Evolutionary conservation across 2,888 invertebrate genomes (phyloP).

Genomic region (Odontomyia ornata): DNA sequence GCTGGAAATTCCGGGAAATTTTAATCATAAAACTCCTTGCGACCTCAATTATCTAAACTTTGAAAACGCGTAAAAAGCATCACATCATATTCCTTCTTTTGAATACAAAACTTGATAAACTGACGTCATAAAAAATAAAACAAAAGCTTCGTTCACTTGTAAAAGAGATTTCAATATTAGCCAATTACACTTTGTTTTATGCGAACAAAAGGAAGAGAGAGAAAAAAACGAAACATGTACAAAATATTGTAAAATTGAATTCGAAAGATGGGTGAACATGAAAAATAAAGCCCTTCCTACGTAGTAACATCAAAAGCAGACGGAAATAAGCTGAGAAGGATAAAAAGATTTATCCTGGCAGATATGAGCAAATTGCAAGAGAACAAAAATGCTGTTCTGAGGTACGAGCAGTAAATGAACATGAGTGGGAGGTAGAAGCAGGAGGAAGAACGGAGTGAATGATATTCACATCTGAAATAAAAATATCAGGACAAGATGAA

Average conservation of each 20-base stretch:
- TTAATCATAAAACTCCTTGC: background rate
- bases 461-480: conserved; percentile 11
- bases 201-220: no score
- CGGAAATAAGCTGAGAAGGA: conserved; percentile 21
- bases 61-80: background rate
- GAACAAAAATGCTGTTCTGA: conserved; percentile 25
- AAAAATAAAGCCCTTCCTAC: conserved; percentile 6
- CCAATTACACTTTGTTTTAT: conserved; percentile 39
- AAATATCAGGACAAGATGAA: no score
- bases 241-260: conserved; percentile 40
- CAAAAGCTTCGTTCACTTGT: background rate
- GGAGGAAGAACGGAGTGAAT: background rate
- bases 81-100: background rate
- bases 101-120: background rate
- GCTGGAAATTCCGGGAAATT: background rate
- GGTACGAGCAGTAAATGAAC: background rate
- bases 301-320: conserved; percentile 32
- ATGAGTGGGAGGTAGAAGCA: background rate
- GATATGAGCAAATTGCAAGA: conserved; percentile 28
- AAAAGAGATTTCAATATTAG: conserved; percentile 38
- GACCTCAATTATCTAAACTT: background rate
- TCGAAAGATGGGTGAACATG: background rate
- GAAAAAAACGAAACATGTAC: background rate
- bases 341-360: conserved; percentile 28
- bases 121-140: background rate